phyloP scores from a whole-genome alignment of 2,888 invertebrate species.

The Pyrrhia umbra region DNA sequence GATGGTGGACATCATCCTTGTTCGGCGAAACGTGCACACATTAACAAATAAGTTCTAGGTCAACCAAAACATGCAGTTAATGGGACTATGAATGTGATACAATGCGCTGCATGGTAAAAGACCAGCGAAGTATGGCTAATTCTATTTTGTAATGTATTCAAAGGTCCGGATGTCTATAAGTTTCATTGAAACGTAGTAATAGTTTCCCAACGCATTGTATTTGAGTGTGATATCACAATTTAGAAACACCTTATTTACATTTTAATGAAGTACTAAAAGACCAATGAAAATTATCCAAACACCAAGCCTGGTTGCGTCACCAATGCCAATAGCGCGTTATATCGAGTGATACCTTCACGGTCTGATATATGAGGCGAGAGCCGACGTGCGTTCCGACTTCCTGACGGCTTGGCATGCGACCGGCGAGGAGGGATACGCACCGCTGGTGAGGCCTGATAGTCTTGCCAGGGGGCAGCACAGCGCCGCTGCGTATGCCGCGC shows the following conservation, averaged over 20 bases:
- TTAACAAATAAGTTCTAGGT: not conserved
- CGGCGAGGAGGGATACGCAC: constrained; percentile 89
- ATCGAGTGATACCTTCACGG: constrained; percentile 84
- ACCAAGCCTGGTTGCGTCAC: constrained; percentile 51
- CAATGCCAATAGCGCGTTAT: constrained; percentile 56
- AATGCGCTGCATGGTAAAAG: constrained; percentile 57
- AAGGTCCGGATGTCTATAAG: not conserved
- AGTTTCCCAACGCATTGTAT: too few species aligned
- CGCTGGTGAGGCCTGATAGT: constrained; percentile 91
- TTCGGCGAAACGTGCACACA: constrained; percentile 11
- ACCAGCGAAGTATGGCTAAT: not conserved
- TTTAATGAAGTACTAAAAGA: not conserved
- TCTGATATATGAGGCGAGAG: constrained; percentile 82
- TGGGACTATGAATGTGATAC: constrained; percentile 51
- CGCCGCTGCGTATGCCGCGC: constrained; percentile 96
- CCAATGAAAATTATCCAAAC: constrained; percentile 6
- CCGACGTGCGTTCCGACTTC: constrained; percentile 82
- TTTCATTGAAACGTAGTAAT: too few species aligned
- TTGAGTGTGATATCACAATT: too few species aligned
- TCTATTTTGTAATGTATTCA: not conserved
- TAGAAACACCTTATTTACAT: not conserved
- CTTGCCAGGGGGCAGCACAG: constrained; percentile 92
- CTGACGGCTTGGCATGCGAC: constrained; percentile 76
- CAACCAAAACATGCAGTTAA: constrained; percentile 32
- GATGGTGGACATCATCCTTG: constrained; percentile 3